Evolutionary conservation across 2,888 invertebrate genomes (phyloP).

Genomic region (Isoperla grammatica): DNA sequence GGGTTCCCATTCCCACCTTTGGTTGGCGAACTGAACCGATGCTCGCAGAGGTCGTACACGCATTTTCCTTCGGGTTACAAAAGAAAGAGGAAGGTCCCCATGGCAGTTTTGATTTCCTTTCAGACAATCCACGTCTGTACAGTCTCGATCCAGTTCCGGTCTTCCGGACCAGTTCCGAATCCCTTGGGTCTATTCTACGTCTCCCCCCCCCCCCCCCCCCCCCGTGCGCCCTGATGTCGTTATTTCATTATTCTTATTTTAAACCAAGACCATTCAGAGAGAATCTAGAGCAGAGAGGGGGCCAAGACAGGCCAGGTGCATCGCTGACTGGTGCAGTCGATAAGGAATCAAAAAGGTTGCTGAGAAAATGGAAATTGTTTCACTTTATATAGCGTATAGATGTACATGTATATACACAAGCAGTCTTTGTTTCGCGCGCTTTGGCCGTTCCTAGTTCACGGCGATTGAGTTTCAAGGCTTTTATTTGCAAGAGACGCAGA

Average conservation of each 20-base stretch:
- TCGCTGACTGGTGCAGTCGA: not conserved
- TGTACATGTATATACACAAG: too few relatives aligned
- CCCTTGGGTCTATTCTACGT: slow-evolving; percentile 9
- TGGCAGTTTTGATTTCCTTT: slow-evolving; percentile 16
- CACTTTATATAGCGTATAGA: too few relatives aligned
- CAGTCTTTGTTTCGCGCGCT: not conserved
- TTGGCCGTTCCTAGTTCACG: too few relatives aligned
- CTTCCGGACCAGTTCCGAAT: slow-evolving; percentile 27
- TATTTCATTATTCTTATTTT: slow-evolving; percentile 20
- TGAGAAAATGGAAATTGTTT: slow-evolving; percentile 8
- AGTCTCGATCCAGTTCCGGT: slow-evolving; percentile 21
- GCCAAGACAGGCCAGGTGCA: slow-evolving; percentile 11
- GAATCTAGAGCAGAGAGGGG: slow-evolving; percentile 12
- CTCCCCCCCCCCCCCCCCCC: slow-evolving; percentile 10
- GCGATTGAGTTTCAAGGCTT: too few relatives aligned
- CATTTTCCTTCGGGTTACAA: slow-evolving; percentile 8
- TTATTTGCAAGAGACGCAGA: too few relatives aligned
- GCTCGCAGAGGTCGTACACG: slow-evolving; percentile 4
- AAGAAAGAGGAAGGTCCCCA: slow-evolving; percentile 17
- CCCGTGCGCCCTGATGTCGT: slow-evolving; percentile 8
- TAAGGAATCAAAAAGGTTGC: slow-evolving; percentile 13
- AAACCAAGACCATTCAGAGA: slow-evolving; percentile 16
- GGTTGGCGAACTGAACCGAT: slow-evolving; percentile 13
- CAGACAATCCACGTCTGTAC: slow-evolving; percentile 14
- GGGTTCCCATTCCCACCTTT: slow-evolving; percentile 10